Conservation (phyloP, 2,113 vertebrate genomes). For the Megaceryle maxima region DNA sequence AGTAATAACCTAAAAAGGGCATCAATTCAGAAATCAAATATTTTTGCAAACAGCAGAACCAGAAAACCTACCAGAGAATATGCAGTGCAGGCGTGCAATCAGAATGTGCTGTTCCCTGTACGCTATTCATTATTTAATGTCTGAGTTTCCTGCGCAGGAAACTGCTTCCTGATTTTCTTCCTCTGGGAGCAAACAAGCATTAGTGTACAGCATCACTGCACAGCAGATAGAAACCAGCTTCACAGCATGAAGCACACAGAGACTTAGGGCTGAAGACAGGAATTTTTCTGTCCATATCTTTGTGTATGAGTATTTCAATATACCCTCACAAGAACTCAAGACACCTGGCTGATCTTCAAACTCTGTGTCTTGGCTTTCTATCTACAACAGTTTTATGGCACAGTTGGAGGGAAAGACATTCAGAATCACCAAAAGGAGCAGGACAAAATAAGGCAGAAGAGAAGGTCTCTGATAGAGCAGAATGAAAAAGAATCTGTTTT, state of each 20-base stretch:
- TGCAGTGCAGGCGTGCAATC: fast-evolving
- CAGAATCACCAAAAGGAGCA: not conserved
- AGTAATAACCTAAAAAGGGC: not conserved
- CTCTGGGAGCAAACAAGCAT: not conserved
- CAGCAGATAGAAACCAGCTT: not conserved
- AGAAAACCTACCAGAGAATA: not conserved
- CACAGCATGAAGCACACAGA: not conserved
- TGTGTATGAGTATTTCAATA: not conserved
- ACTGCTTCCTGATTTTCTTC: not conserved
- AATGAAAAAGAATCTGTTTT: not conserved
- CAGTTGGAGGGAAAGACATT: not conserved
- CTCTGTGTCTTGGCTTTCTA: not conserved
- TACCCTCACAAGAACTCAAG: not conserved
- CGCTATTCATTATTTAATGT: not conserved
- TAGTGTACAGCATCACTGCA: not conserved
- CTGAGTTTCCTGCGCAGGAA: not conserved
- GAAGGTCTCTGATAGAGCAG: not conserved
- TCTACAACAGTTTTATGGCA: not conserved
- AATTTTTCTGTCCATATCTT: not conserved
- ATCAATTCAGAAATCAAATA: not conserved
- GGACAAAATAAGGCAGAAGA: not conserved
- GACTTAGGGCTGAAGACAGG: not conserved
- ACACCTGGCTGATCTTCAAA: not conserved
- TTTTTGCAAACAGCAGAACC: not conserved
- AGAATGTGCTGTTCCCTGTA: not conserved